Base-by-base conservation (phyloP, 30 jellyfish, hydroid and myxozoan species). In the Haliclystus octoradiatus region DNA sequence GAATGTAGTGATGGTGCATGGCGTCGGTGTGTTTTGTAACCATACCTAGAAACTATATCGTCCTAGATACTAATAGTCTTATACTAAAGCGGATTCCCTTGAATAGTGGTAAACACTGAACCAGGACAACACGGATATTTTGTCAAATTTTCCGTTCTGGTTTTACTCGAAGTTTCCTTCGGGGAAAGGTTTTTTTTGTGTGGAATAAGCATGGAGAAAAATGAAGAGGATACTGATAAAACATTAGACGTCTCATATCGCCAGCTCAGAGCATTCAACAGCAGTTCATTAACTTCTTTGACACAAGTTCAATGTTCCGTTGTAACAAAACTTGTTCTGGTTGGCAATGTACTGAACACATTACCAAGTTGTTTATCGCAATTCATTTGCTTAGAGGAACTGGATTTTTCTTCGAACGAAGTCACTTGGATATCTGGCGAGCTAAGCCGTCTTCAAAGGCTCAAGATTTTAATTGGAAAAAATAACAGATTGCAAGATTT, bases 351-450 rank as follows among this genome's bases (percentile, higher is more conserved):
- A 14, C 77, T 91, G 22, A 66, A 78, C 22, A 86, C 75, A n/a
- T 47, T 91, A 47, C 99, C 99, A 1, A 68, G 84, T 33, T 5
- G 75, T 13, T 77, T 91, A 13, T 32, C 89, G 1, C 84, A 75
- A 3, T 91, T 91, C 60, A 65, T 61, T 9, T 77, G 72, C 57
- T 49, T 91, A 27, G 82, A 77, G 63, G 95, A 91, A 73, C 67
- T 91, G 46, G 95, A 91, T 47, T 80, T 83, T 66, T 91, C 99
- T 29, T 79, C 96, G 25, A 91, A 91, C 62, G 52, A 64, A 28
- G 82, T 91, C n/a, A 52, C 99, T 14, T 91, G 99, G 99, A 32
- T 91, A 2, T 82, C 95, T 19, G 94, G 94, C 3, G 99, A 91
- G 68, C 40, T 78, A 24, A 75, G 85, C 25, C 85, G 72, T 9